phyloP scores from a whole-genome alignment of 2,888 invertebrate genomes.

The Trissonchulus latispiculum region DNA sequence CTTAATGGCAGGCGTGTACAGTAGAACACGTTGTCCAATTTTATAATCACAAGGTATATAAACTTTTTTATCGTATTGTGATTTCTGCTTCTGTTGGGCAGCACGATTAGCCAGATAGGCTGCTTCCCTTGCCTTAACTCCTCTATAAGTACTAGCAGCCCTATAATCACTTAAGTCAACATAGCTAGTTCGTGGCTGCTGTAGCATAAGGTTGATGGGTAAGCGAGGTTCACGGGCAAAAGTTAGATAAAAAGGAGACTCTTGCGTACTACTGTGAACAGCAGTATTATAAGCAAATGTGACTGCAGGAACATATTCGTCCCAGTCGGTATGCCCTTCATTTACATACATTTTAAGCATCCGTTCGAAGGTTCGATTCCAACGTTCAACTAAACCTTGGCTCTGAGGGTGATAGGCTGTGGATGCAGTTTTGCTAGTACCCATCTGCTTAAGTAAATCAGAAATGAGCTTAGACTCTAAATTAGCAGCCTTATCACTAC shows the following conservation, averaged over 20 bases:
- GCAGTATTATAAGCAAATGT: neutral
- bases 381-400: too few relatives aligned
- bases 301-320: too few relatives aligned
- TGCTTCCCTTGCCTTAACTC: neutral
- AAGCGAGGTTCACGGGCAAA: neutral
- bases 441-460: neutral
- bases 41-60: neutral
- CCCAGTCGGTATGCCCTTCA: conserved; percentile 21
- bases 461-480: neutral
- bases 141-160: neutral
- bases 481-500: neutral
- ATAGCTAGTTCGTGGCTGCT: neutral
- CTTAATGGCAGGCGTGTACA: neutral
- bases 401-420: too few relatives aligned
- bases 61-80: neutral
- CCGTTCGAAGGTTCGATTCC: too few relatives aligned
- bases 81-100: neutral
- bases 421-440: neutral
- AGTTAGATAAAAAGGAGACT: neutral
- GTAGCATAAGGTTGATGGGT: neutral
- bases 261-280: neutral
- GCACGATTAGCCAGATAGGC: neutral
- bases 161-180: neutral
- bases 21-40: neutral
- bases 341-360: conserved; percentile 13